phyloP scores from a whole-genome alignment of 1,140 invertebrate species.

The Ptiloglossa arizonensis region DNA sequence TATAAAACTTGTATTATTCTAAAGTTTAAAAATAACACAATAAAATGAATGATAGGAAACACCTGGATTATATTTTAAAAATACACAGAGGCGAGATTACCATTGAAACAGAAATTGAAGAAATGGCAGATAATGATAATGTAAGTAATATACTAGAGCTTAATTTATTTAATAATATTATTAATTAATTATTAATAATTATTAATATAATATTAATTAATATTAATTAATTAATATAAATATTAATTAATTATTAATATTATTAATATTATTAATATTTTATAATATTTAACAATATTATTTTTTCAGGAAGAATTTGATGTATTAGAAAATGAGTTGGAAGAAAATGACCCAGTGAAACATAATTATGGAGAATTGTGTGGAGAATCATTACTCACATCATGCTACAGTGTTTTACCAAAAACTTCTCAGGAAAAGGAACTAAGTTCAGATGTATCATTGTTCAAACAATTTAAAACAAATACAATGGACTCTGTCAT shows the following conservation, averaged over 20 bases:
- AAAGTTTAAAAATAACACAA: slow-evolving; percentile 1
- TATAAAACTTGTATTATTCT: neutral
- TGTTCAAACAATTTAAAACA: neutral
- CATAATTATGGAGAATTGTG: slow-evolving; percentile 69
- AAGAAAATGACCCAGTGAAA: slow-evolving; percentile 74
- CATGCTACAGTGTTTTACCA: slow-evolving; percentile 63
- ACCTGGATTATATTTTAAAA: slow-evolving; percentile 71
- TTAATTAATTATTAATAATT: too few species aligned
- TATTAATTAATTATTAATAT: too few species aligned
- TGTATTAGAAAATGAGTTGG: slow-evolving; percentile 73
- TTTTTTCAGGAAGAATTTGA: slow-evolving; percentile 70
- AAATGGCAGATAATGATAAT: slow-evolving; percentile 71
- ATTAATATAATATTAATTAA: too few species aligned
- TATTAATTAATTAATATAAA: too few species aligned
- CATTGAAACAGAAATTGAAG: slow-evolving; percentile 61
- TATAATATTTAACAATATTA: neutral
- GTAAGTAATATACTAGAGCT: too few species aligned
- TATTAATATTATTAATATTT: too few species aligned
- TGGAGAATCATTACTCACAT: slow-evolving; percentile 70
- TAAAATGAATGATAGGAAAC: slow-evolving; percentile 56
- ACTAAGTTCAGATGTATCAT: slow-evolving; percentile 1
- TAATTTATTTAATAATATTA: too few species aligned
- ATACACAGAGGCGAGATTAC: slow-evolving; percentile 64
- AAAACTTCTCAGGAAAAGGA: slow-evolving; percentile 18
- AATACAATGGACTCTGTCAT: slow-evolving; percentile 16